These are phyloP conservation scores for Mimachlamys varia DNA, from an alignment of 2,888 invertebrate genomes.

Conservation along the genomic window DNA sequence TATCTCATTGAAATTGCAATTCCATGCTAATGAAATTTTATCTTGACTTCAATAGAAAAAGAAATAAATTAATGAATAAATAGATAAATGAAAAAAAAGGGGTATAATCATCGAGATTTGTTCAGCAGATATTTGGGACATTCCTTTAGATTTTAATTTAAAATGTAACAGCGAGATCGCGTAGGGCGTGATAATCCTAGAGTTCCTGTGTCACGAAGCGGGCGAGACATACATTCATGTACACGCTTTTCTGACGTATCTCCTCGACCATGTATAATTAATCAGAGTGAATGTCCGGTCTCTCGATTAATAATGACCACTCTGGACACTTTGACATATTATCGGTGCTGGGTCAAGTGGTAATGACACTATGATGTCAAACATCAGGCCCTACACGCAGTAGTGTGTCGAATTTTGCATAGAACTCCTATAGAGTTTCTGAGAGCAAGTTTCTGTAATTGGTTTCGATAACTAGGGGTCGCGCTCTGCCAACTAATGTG, in stretches of 20 bases:
- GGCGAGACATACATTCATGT: neutral
- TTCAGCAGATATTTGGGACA: no score
- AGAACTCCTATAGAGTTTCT: neutral
- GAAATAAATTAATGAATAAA: no score
- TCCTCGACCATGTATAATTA: neutral
- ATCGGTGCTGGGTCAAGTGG: constrained; percentile 5
- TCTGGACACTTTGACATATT: constrained; percentile 8
- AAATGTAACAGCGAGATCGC: neutral
- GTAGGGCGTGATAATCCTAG: neutral
- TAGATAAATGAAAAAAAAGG: no score
- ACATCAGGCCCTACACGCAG: neutral
- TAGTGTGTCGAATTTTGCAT: neutral
- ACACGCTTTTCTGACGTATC: neutral
- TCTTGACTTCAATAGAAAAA: no score
- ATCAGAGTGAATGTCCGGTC: neutral
- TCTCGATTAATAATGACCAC: constrained; percentile 1
- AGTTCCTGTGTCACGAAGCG: neutral
- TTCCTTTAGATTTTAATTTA: neutral
- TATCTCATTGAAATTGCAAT: no score
- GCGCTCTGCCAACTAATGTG: neutral
- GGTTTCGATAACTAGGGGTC: neutral
- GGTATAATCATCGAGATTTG: no score
- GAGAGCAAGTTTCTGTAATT: neutral
- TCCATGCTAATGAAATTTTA: no score
- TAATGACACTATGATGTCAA: constrained; percentile 16